Base-by-base conservation (phyloP, 2,888 invertebrate species). In the Lymantria monacha region DNA sequence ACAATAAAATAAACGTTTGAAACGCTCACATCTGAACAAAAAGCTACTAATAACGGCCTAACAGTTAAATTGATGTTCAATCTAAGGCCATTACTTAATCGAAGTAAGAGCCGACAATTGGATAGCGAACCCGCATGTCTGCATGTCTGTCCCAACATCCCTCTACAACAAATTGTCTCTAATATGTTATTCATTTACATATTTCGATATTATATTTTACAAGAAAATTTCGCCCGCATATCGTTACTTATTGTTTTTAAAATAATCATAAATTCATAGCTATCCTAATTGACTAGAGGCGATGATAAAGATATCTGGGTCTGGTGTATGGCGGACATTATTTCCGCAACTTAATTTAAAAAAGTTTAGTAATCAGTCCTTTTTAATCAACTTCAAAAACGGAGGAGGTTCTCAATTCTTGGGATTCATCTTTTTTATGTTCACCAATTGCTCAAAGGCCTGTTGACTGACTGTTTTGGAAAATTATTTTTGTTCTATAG, bases 61-160 rank as follows among this genome's bases (percentile, higher is more conserved):
- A 83, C 81, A 65, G 77, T 79, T 85, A 87, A 88, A 88, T 89
- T 89, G 88, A 74, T 67, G 71, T 67, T 67, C 88, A 88, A 90
- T 88, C 88, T 79, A 69, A 65, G 59, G 74, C 74, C 76, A 86
- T 86, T 85, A 86, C 79, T 83, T 79, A 77, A 87, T 85, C 81
- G 79, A 65, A 64, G 44, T 53, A 53, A 53, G 70, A 70, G 70
- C 59, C 53, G 78, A 62, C 74, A 78, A 79, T 84, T 81, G 79
- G 76, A 68, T 70, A 60, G 51, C 56, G 56, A 56, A 48, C 87
- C 87, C 89, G 87, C 87, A 87, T 87, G 71, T 70, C 79, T 76
- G 79, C 70, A 59, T 55, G 68, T 67, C 63, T 65, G 69, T 61
- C 61, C 58, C 69, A 63, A 74, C 81, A 81, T 85, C 87, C 85